phyloP scores from a whole-genome alignment of 2,888 invertebrate species.

The Euclidia mi region DNA sequence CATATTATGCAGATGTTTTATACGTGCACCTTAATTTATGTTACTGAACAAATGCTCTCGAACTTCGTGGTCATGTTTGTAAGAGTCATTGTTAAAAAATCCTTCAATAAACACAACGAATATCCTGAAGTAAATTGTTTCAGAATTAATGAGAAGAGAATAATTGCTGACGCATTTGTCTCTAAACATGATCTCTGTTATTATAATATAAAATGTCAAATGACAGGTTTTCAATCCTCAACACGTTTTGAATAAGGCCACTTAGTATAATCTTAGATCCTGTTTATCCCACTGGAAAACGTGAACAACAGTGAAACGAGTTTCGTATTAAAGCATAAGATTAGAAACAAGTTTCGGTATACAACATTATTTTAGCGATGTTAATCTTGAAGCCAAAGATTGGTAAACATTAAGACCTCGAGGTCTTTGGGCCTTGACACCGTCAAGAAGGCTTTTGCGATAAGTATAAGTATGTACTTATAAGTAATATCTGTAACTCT shows the following conservation, averaged over 20 bases:
- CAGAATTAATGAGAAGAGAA: no score
- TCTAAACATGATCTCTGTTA: neutral
- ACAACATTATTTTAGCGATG: constrained; percentile 8
- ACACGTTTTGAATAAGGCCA: constrained; percentile 5
- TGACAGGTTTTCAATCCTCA: neutral
- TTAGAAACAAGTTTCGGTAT: constrained; percentile 9
- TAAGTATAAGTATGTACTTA: neutral
- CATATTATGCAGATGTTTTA: neutral
- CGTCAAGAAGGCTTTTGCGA: constrained; percentile 11
- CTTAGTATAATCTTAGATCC: neutral
- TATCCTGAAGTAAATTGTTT: no score
- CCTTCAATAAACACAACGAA: no score
- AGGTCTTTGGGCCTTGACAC: constrained; percentile 15
- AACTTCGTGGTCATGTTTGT: neutral
- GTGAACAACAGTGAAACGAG: neutral
- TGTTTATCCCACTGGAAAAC: constrained; percentile 7
- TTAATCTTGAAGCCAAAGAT: constrained; percentile 6
- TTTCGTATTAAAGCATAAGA: constrained; percentile 1
- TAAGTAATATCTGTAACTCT: constrained; percentile 1
- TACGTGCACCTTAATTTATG: no score
- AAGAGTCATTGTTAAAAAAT: no score
- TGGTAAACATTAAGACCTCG: constrained; percentile 10
- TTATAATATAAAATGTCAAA: constrained; percentile 4
- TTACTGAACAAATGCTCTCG: neutral
- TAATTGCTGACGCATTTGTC: neutral